Percentiles rank a stretch among this genome's conserved stretches.
These are phyloP conservation scores for Pinna nobilis DNA, from an alignment of 1,140 invertebrate species.

Conservation along the genomic window DNA sequence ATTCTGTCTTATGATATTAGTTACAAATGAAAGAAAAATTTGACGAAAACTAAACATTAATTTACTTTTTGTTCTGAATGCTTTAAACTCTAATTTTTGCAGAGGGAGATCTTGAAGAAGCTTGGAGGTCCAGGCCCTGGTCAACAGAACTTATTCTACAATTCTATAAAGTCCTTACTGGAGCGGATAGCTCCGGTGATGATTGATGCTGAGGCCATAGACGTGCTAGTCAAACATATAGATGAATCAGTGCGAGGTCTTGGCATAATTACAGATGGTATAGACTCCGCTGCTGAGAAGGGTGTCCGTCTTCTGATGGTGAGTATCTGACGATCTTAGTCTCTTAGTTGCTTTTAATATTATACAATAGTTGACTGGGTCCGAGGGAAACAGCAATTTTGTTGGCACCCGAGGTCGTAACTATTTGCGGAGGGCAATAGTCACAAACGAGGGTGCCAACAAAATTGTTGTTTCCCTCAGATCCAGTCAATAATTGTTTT, in stretches of 20 bases:
- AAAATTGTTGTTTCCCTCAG: too few relatives aligned
- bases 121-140: constrained; percentile 94
- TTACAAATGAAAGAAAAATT: too few relatives aligned
- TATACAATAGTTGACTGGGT: neutral
- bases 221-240: constrained; percentile 71
- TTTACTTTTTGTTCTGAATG: neutral
- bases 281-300: constrained; percentile 63
- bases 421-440: too few relatives aligned
- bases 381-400: too few relatives aligned
- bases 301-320: constrained; percentile 78
- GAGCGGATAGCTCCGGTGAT: constrained; percentile 96
- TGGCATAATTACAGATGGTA: constrained; percentile 57
- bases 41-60: neutral
- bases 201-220: constrained; percentile 89
- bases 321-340: constrained; percentile 73
- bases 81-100: too few relatives aligned
- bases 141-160: constrained; percentile 96
- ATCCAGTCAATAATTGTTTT: too few relatives aligned
- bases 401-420: too few relatives aligned
- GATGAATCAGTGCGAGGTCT: constrained; percentile 66
- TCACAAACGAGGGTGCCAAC: too few relatives aligned
- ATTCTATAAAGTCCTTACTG: constrained; percentile 94
- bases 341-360: neutral
- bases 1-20: too few relatives aligned
- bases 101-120: constrained; percentile 90